Conservation (phyloP, 2,113 vertebrate species). For the Grallaria varia region DNA sequence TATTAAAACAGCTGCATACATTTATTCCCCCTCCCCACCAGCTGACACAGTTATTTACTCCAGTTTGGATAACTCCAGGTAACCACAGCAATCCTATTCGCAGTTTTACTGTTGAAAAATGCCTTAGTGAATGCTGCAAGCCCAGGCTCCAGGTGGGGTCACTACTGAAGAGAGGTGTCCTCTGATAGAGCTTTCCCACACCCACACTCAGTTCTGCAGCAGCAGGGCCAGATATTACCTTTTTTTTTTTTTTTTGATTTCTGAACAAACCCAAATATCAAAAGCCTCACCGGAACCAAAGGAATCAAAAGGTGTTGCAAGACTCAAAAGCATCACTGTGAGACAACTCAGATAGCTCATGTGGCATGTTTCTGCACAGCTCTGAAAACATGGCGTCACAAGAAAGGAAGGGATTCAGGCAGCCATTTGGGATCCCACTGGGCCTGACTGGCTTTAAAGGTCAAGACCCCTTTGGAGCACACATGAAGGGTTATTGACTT, state of each 20-base stretch:
- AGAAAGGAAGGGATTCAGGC: neutral
- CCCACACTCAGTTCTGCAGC: neutral
- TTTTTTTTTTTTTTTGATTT: neutral
- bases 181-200: neutral
- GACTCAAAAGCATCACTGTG: neutral
- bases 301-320: neutral
- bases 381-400: neutral
- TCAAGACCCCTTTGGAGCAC: neutral
- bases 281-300: neutral
- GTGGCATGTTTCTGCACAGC: neutral
- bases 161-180: neutral
- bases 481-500: fast-evolving
- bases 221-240: neutral
- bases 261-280: neutral
- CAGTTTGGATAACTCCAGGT: neutral
- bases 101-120: neutral
- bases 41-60: neutral
- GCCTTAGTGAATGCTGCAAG: neutral
- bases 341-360: neutral
- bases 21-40: neutral
- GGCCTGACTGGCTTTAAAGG: neutral
- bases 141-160: neutral
- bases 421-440: neutral
- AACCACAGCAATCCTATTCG: neutral
- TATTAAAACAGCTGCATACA: neutral